Evolutionary conservation across 2,797 vertebrate genomes (phyloP).

Genomic region (Coregonus suidteri): DNA sequence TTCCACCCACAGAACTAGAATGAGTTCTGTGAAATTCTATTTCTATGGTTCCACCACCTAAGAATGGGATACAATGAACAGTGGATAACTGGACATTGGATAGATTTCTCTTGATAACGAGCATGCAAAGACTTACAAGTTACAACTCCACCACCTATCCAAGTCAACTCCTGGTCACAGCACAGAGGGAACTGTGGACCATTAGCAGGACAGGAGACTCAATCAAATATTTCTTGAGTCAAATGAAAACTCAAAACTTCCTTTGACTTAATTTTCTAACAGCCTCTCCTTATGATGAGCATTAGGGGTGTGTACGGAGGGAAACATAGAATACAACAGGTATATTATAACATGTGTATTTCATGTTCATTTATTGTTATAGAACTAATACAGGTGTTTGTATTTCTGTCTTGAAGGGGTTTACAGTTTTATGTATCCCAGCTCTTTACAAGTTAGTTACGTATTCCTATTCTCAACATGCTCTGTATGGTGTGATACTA

Average conservation of each 20-base stretch:
- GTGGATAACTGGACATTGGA: background rate
- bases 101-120: background rate
- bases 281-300: conserved; percentile 21
- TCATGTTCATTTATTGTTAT: conserved; percentile 5
- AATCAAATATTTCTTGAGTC: conserved; percentile 10
- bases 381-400: conserved; percentile 13
- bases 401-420: background rate
- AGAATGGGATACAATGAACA: background rate
- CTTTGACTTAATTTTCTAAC: background rate
- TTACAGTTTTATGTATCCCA: conserved; percentile 13
- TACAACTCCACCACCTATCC: background rate
- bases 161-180: background rate
- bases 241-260: background rate
- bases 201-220: conserved; percentile 19
- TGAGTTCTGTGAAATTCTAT: background rate
- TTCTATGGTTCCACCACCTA: background rate
- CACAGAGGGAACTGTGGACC: background rate
- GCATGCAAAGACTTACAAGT: background rate
- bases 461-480: too few relatives aligned
- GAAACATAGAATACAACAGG: conserved; percentile 21
- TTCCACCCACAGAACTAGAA: background rate
- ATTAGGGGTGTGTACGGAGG: conserved; percentile 29
- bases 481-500: too few relatives aligned
- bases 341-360: conserved; percentile 28
- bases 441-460: background rate